phyloP scores from a whole-genome alignment of 92 coral and sea anemone species.

The Porites lobata region DNA sequence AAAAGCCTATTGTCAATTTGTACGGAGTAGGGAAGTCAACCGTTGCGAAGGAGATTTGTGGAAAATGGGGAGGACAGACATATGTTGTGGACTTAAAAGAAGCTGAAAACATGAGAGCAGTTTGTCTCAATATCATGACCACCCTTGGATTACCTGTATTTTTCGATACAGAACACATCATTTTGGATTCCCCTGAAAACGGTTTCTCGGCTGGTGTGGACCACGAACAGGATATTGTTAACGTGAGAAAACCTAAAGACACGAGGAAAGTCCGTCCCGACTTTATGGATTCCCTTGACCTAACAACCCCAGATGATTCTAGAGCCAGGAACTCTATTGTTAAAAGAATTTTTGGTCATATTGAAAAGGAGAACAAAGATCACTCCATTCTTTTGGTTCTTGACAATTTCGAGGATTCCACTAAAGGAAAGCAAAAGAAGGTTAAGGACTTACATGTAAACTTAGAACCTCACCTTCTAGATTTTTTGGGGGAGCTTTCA shows the following conservation, averaged over 20 bases:
- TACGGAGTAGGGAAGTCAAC: slow-evolving; percentile 85
- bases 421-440: not conserved
- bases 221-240: too few relatives aligned
- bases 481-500: not conserved
- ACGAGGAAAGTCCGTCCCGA: too few relatives aligned
- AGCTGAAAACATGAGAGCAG: slow-evolving; percentile 31
- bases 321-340: not conserved
- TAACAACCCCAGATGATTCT: not conserved
- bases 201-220: too few relatives aligned
- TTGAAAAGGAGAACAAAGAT: not conserved
- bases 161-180: too few relatives aligned
- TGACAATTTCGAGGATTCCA: slow-evolving; percentile 67
- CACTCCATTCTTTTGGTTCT: slow-evolving; percentile 40
- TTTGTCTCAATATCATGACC: slow-evolving; percentile 9
- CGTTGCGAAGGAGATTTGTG: slow-evolving; percentile 56
- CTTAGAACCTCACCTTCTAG: not conserved
- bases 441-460: not conserved
- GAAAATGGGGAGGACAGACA: slow-evolving; percentile 5
- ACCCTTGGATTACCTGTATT: too few relatives aligned
- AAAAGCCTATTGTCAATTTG: slow-evolving; percentile 52
- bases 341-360: slow-evolving; percentile 7
- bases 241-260: too few relatives aligned
- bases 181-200: too few relatives aligned
- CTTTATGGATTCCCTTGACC: not conserved
- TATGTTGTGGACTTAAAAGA: slow-evolving; percentile 54